A percentile compares a stretch with the other conserved stretches of the same genome.
Evolutionary conservation across 92 coral and sea anemone species (phyloP).

Genomic region (Metridium senile): DNA sequence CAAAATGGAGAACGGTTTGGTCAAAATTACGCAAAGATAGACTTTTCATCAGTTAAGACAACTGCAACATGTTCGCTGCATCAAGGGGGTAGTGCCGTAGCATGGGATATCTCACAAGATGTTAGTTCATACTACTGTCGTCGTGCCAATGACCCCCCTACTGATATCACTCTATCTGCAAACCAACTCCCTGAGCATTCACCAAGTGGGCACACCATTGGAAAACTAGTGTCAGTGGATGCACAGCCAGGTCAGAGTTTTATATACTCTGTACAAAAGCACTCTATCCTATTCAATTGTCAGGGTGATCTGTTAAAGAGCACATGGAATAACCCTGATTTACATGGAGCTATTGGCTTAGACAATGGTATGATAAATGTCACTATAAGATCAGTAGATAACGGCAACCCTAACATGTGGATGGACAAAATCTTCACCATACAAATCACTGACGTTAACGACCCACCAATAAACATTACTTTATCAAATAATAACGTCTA

Average conservation of each 20-base stretch:
- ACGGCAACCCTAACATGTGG: conserved; percentile 84
- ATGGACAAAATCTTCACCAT: conserved; percentile 51
- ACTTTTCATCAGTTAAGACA: conserved; percentile 54
- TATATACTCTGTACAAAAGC: conserved; percentile 55
- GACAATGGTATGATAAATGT: conserved; percentile 45
- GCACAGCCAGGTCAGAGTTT: conserved; percentile 69
- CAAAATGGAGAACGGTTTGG: conserved; percentile 74
- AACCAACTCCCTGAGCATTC: conserved; percentile 64
- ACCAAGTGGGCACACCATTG: conserved; percentile 60
- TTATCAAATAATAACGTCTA: conserved; percentile 57
- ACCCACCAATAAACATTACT: conserved; percentile 78
- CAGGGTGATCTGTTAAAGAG: conserved; percentile 61
- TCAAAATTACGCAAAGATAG: conserved; percentile 52
- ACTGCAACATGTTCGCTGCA: conserved; percentile 51
- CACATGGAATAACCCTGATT: conserved; percentile 71
- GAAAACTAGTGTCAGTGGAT: conserved; percentile 65
- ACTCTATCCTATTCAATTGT: conserved; percentile 39
- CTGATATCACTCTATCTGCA: conserved; percentile 40
- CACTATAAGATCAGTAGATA: conserved; percentile 62
- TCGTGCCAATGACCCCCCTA: conserved; percentile 87
- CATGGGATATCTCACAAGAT: conserved; percentile 61
- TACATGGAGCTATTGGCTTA: conserved; percentile 63
- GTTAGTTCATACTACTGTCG: conserved; percentile 73
- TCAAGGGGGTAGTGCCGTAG: conserved; percentile 25
- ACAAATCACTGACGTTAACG: conserved; percentile 70